phyloP scores from a whole-genome alignment of 2,888 invertebrate genomes.

The Drosophila subquinaria region DNA sequence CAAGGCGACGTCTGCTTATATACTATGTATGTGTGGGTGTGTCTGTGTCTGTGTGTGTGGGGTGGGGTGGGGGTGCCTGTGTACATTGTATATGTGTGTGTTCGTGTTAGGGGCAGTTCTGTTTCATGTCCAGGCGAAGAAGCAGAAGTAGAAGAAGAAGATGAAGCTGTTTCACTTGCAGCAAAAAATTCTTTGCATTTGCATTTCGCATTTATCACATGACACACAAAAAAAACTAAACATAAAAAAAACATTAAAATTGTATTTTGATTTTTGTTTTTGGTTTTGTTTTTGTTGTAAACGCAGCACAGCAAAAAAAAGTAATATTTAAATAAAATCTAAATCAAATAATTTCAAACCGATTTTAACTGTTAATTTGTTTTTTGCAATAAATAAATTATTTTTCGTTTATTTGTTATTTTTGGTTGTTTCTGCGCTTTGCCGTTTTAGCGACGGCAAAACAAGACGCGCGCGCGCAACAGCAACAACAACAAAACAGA shows the following conservation, averaged over 20 bases:
- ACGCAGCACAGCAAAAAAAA: constrained; percentile 35
- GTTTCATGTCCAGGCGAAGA: constrained; percentile 35
- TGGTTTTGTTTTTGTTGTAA: background rate
- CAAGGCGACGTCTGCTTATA: constrained; percentile 12
- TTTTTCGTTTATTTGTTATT: constrained; percentile 7
- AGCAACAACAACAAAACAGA: constrained; percentile 48
- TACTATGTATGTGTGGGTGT: constrained; percentile 1
- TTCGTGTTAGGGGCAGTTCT: constrained; percentile 41
- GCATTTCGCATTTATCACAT: constrained; percentile 8
- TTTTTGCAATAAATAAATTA: background rate
- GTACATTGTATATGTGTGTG: background rate
- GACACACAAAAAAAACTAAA: constrained; percentile 40
- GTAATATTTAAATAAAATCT: constrained; percentile 7
- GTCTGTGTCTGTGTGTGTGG: constrained; percentile 9
- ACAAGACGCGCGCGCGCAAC: constrained; percentile 57
- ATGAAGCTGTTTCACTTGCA: constrained; percentile 1
- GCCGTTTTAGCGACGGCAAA: constrained; percentile 80
- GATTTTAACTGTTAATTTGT: background rate
- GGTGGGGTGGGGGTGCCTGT: constrained; percentile 3
- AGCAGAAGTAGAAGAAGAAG: background rate
- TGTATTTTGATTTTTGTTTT: constrained; percentile 5
- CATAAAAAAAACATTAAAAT: constrained; percentile 8
- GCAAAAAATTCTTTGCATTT: constrained; percentile 9
- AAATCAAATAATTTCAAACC: background rate
- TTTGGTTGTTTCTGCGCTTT: constrained; percentile 1